Evolutionary conservation across 2,113 vertebrate genomes (phyloP), one percentile per base, ranked within the genome.

Genomic region (Bufo bufo): DNA sequence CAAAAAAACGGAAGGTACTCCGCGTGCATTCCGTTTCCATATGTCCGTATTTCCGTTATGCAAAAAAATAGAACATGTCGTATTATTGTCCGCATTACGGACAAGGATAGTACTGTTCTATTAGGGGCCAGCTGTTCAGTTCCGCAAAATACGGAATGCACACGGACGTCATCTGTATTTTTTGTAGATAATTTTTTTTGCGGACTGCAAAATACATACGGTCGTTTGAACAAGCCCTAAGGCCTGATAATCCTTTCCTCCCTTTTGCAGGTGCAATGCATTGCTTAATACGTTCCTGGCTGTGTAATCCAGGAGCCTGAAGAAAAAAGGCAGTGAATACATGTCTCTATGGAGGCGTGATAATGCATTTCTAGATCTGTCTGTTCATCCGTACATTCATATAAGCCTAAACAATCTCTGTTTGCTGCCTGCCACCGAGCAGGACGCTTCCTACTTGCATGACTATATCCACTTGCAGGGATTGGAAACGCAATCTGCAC

Each of bases 401-500:
- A 17, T 23, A 47, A 23, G 17, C 65, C n/a, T 71, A 56, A 72
- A 71, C 65, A 71, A n/a, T 13, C 47, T 83, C 43, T 52, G n/a
- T 84, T 14, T 72, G 66, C 81, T 50, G 45, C 81, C 82, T 71
- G 82, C 63, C 65, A 23, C 47, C 47, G 66, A 72, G 54, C 82
- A 84, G 63, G 82, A 49, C 65, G 20, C 82, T 84, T 84, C 83
- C 72, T 49, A 54, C 54, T 47, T 52, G 69, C 69, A 33, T 61
- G 43, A 49, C 47, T 77, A 45, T 58, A 61, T 85, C 54, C 84
- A 77, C 84, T 77, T 63, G 69, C 71, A 47, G 16, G 45, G 84
- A 52, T 75, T 85, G 69, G 84, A 85, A 85, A 85, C 66, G 47
- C 84, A 75, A 85, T 85, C 84, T 85, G 52, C 33, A 13, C 14